These are phyloP conservation scores for Chrysocyon brachyurus DNA, from an alignment of 2,797 vertebrate species.

Conservation along the genomic window DNA sequence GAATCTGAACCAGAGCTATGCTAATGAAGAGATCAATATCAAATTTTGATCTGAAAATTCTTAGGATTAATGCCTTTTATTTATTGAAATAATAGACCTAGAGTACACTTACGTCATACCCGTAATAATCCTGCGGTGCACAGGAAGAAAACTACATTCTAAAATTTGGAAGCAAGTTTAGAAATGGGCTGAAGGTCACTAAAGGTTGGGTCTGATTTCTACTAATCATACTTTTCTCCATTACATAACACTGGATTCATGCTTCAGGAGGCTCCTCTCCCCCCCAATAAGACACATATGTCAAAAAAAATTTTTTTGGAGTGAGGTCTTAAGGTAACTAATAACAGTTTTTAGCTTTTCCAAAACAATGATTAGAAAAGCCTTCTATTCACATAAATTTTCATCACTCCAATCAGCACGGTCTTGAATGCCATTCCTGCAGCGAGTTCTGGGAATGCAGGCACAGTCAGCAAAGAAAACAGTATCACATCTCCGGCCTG, in stretches of 20 bases:
- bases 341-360: conserved; percentile 44
- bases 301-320: not conserved
- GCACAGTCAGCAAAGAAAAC: conserved; percentile 82
- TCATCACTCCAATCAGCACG: conserved; percentile 76
- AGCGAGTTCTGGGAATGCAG: conserved; percentile 75
- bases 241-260: not conserved
- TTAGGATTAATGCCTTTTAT: not conserved
- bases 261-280: not conserved
- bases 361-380: not conserved
- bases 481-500: conserved; percentile 70
- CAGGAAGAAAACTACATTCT: conserved; percentile 11
- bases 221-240: not conserved
- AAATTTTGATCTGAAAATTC: conserved; percentile 13
- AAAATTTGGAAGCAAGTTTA: conserved; percentile 7
- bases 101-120: not conserved
- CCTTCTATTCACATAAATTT: conserved; percentile 62
- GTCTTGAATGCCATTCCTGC: conserved; percentile 77
- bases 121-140: not conserved
- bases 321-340: not conserved
- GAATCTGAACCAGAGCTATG: conserved; percentile 14
- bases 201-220: conserved; percentile 4
- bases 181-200: not conserved
- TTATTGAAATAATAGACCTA: not conserved
- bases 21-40: not conserved
- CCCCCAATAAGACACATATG: not conserved